Conservation (phyloP, 2,113 vertebrate genomes). For the Typhlomys cinereus region DNA sequence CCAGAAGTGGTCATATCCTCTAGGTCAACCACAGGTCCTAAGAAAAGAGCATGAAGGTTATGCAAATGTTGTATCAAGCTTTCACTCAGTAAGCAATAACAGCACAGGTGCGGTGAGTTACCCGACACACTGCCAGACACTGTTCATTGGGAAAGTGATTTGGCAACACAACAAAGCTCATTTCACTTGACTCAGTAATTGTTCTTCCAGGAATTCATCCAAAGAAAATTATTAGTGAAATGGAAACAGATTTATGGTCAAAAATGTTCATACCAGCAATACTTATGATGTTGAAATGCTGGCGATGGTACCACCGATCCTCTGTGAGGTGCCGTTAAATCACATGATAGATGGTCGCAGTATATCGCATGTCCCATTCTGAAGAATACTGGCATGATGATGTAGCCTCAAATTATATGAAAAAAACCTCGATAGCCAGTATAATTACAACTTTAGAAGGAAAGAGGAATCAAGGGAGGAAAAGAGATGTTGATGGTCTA, state of each 20-base stretch:
- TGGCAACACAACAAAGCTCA: slow-evolving; percentile 35
- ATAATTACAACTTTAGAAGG: background rate
- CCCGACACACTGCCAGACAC: background rate
- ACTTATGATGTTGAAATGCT: slow-evolving; percentile 45
- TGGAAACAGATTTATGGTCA: slow-evolving; percentile 44
- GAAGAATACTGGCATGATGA: background rate
- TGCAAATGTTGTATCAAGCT: background rate
- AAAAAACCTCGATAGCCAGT: background rate
- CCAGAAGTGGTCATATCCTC: background rate
- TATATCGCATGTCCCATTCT: background rate
- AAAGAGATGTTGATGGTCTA: background rate
- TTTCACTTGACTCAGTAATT: slow-evolving; percentile 54
- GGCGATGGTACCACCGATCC: background rate
- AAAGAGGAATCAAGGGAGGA: background rate
- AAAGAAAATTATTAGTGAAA: slow-evolving; percentile 41
- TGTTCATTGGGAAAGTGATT: slow-evolving; percentile 10
- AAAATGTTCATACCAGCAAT: background rate
- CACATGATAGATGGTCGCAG: background rate
- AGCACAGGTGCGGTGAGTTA: background rate
- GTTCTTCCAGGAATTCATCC: slow-evolving; percentile 57
- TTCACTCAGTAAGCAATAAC: background rate
- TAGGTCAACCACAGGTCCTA: background rate
- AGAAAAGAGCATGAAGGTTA: too few species aligned
- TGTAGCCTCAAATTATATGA: background rate
- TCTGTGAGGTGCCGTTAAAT: background rate